A percentile compares a stretch with the other conserved stretches of the same genome.
These are phyloP conservation scores for Lumbricus terrestris DNA, from an alignment of 2,888 invertebrate species.

Conservation along the genomic window DNA sequence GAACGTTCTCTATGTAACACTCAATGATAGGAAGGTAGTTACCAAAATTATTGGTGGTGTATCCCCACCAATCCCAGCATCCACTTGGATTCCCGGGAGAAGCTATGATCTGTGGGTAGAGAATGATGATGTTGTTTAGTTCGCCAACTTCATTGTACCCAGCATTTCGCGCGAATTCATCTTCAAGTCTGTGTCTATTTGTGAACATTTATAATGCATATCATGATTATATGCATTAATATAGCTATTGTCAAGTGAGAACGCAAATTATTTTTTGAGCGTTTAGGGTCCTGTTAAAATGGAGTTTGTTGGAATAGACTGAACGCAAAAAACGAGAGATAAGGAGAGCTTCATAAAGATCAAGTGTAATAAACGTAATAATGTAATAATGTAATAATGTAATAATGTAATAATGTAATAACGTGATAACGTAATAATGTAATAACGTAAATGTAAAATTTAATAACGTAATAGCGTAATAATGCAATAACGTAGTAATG, in stretches of 20 bases:
- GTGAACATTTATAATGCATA: background rate
- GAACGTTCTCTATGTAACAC: no score
- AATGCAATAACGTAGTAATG: no score
- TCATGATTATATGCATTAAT: no score
- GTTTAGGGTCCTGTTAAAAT: background rate
- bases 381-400: no score
- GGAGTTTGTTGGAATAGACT: background rate
- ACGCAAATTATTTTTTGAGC: background rate
- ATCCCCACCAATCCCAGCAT: conserved; percentile 52
- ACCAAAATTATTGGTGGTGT: conserved; percentile 35
- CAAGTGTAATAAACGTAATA: no score
- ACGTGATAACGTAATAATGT: no score
- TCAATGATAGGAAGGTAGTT: conserved; percentile 4
- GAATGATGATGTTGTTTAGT: conserved; percentile 47
- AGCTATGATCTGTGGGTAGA: conserved; percentile 45
- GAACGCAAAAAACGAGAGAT: background rate
- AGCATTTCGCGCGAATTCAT: conserved; percentile 43
- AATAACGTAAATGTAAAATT: no score
- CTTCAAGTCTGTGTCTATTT: conserved; percentile 40
- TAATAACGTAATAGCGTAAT: no score
- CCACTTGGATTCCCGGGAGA: conserved; percentile 42
- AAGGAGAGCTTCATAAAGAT: background rate
- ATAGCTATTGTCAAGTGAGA: no score
- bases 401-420: no score
- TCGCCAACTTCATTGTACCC: conserved; percentile 51